Conservation (phyloP, 2,888 invertebrate species). For the Blastobasis lacticolella region DNA sequence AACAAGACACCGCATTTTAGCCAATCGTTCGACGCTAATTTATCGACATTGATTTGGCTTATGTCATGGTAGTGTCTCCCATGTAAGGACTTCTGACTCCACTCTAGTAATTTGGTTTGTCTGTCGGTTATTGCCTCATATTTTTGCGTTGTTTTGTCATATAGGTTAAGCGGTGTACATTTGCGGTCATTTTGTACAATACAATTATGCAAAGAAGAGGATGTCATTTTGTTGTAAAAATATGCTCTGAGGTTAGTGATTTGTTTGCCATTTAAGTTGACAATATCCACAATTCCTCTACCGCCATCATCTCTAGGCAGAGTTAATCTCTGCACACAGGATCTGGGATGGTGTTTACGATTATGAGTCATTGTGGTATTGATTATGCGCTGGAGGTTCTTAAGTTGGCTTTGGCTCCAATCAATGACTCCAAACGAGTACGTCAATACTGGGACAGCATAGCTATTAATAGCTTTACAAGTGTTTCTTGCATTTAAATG, state of each 20-base stretch:
- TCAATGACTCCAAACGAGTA: constrained; percentile 3
- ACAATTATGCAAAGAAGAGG: neutral
- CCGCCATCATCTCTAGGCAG: neutral
- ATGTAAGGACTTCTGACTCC: no score
- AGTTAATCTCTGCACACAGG: constrained; percentile 6
- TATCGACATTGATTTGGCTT: no score
- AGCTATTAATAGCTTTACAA: neutral
- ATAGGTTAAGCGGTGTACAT: no score
- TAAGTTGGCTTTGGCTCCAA: constrained; percentile 1
- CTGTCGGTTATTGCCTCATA: no score
- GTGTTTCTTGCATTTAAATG: neutral
- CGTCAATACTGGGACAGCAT: neutral
- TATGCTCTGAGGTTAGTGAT: constrained; percentile 1
- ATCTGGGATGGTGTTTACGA: constrained; percentile 6
- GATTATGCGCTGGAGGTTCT: constrained; percentile 1
- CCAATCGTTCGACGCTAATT: no score
- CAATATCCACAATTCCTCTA: constrained; percentile 2
- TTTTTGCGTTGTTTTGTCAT: no score
- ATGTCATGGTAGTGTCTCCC: no score
- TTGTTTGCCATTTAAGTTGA: constrained; percentile 4
- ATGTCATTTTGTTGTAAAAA: neutral
- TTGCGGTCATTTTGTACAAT: no score
- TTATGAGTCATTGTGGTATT: constrained; percentile 2
- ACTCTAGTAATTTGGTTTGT: no score
- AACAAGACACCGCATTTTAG: no score